Evolutionary conservation across 2,888 invertebrate genomes (phyloP).

Genomic region (Phorcus lineatus): DNA sequence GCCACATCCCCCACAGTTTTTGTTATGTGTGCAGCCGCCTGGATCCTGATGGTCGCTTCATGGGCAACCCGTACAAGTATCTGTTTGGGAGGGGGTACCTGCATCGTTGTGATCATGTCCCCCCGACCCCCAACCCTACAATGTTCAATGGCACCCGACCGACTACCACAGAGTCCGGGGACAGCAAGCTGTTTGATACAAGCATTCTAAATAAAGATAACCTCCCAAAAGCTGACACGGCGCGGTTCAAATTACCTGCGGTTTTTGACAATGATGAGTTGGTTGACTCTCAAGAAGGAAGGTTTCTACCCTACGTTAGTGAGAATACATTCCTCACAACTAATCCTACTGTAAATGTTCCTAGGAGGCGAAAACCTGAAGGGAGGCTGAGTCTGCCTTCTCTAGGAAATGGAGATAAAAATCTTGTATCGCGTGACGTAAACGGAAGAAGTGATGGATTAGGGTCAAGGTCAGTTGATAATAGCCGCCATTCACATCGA

Average conservation of each 20-base stretch:
- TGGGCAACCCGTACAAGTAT: slow-evolving; percentile 48
- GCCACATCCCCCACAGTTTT: slow-evolving; percentile 45
- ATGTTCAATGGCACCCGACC: background rate
- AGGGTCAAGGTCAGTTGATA: background rate
- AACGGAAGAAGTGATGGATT: background rate
- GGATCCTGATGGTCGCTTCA: slow-evolving; percentile 49
- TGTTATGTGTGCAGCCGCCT: slow-evolving; percentile 58
- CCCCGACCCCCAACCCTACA: slow-evolving; percentile 51
- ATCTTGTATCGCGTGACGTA: background rate
- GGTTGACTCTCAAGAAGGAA: background rate
- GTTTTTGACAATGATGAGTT: slow-evolving; percentile 23
- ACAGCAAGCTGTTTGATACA: slow-evolving; percentile 2
- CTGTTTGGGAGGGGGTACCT: slow-evolving; percentile 52
- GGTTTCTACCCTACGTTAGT: slow-evolving; percentile 31
- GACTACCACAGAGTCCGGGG: background rate
- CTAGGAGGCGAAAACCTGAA: background rate
- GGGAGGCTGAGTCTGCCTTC: background rate
- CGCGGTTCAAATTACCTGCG: slow-evolving; percentile 24
- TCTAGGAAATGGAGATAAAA: background rate
- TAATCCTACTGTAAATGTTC: background rate
- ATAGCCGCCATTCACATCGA: background rate
- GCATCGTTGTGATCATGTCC: slow-evolving; percentile 49
- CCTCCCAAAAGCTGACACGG: background rate
- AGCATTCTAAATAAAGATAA: background rate
- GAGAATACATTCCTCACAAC: slow-evolving; percentile 36